Percentiles rank a stretch among this genome's conserved stretches.
Conservation (phyloP, 2,888 invertebrate genomes). For the Tachina grossa region DNA sequence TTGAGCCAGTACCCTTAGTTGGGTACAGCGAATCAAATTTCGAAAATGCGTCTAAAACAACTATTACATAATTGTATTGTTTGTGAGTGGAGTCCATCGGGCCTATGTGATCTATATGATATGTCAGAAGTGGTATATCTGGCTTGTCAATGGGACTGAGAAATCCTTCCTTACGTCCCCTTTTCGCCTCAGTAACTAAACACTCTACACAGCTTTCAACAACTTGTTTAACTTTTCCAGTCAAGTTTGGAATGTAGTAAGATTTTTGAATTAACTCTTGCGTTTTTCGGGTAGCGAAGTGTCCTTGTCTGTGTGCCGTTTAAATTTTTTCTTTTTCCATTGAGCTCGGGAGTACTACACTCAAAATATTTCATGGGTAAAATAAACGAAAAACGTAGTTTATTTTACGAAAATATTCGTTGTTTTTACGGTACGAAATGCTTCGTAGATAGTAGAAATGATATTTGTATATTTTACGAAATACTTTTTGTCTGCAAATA, state of each 20-base stretch:
- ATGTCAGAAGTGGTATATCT: slow-evolving; percentile 53
- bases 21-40: slow-evolving; percentile 80
- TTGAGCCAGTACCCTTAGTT: slow-evolving; percentile 72
- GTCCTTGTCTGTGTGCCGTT: slow-evolving; percentile 74
- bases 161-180: slow-evolving; percentile 58
- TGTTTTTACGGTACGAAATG: too few relatives aligned
- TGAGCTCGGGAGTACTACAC: not conserved
- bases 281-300: slow-evolving; percentile 60
- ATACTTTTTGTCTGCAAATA: too few relatives aligned
- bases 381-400: too few relatives aligned
- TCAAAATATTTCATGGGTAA: too few relatives aligned
- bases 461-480: too few relatives aligned
- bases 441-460: too few relatives aligned
- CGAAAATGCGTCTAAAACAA: slow-evolving; percentile 33
- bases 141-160: slow-evolving; percentile 61
- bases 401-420: too few relatives aligned
- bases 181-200: slow-evolving; percentile 60
- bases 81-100: slow-evolving; percentile 56
- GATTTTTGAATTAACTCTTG: slow-evolving; percentile 59
- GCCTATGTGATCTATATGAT: slow-evolving; percentile 59
- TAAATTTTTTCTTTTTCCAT: slow-evolving; percentile 74
- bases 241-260: slow-evolving; percentile 62
- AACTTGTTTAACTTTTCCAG: slow-evolving; percentile 52
- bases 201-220: slow-evolving; percentile 67
- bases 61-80: slow-evolving; percentile 53